Evolutionary conservation across 2,113 vertebrate genomes (phyloP).

Genomic region (Emydocephalus ijimae): DNA sequence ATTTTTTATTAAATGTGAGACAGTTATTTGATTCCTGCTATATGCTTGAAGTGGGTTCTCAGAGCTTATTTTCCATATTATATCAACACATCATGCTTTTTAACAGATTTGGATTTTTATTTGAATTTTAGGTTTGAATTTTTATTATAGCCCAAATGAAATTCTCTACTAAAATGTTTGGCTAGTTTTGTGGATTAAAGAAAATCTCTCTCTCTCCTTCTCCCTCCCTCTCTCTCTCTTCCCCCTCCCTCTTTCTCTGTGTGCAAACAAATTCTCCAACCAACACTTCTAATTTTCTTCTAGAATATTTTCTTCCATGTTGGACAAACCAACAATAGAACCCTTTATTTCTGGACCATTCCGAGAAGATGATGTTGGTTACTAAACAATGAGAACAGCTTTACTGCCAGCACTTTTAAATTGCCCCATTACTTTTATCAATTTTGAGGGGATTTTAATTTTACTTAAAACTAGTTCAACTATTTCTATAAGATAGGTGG

Average conservation of each 20-base stretch:
- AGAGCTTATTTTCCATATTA: background rate
- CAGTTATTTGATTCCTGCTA: background rate
- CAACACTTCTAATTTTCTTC: background rate
- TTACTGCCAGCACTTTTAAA: background rate
- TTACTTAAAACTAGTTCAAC: background rate
- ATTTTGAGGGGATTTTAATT: background rate
- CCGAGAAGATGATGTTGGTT: background rate
- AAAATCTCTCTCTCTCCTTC: background rate
- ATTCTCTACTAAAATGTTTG: background rate
- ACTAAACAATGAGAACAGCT: background rate
- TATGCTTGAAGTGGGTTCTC: background rate
- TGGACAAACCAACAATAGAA: background rate
- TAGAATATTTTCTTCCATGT: background rate
- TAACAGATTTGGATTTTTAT: background rate
- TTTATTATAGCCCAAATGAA: background rate
- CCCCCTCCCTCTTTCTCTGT: accelerated
- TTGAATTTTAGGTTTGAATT: background rate
- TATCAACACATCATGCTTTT: background rate
- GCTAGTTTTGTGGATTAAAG: background rate
- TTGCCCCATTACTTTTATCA: background rate
- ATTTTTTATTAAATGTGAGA: background rate
- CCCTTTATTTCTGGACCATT: background rate
- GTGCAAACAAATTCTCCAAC: background rate
- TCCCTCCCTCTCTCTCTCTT: accelerated
- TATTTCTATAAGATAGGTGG: background rate